phyloP scores from a whole-genome alignment of 2,797 vertebrate species.

The Gallinago nigripennis region DNA sequence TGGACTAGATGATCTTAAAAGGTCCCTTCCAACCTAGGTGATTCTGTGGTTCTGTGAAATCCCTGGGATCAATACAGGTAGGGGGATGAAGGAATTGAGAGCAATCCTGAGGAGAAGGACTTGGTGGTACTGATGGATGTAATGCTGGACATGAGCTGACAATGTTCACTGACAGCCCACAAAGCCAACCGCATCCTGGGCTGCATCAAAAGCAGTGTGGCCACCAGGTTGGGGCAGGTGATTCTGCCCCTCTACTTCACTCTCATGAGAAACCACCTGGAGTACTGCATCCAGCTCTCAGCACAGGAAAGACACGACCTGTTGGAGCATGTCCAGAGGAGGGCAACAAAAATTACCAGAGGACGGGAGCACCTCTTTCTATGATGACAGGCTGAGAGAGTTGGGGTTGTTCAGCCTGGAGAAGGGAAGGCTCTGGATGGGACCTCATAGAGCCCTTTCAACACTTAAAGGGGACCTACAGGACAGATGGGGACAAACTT shows the following conservation, averaged over 20 bases:
- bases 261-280: background rate
- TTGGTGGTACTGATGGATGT: background rate
- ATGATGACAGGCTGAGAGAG: background rate
- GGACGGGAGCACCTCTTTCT: background rate
- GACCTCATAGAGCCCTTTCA: background rate
- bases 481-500: background rate
- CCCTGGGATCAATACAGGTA: background rate
- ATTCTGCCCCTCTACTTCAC: background rate
- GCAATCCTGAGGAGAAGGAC: background rate
- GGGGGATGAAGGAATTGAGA: background rate
- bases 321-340: background rate
- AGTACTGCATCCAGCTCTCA: background rate
- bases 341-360: background rate
- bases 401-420: background rate
- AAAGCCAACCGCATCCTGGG: background rate
- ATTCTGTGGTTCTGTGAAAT: background rate
- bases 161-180: background rate
- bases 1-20: too few species aligned
- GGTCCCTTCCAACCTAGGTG: too few species aligned
- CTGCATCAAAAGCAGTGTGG: background rate
- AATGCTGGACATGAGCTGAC: background rate
- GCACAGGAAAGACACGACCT: background rate
- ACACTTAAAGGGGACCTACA: background rate
- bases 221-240: background rate
- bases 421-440: background rate